A percentile compares a stretch with the other conserved stretches of the same genome.
phyloP scores from a whole-genome alignment of 2,888 invertebrate species.

The Parthenolecanium corni region DNA sequence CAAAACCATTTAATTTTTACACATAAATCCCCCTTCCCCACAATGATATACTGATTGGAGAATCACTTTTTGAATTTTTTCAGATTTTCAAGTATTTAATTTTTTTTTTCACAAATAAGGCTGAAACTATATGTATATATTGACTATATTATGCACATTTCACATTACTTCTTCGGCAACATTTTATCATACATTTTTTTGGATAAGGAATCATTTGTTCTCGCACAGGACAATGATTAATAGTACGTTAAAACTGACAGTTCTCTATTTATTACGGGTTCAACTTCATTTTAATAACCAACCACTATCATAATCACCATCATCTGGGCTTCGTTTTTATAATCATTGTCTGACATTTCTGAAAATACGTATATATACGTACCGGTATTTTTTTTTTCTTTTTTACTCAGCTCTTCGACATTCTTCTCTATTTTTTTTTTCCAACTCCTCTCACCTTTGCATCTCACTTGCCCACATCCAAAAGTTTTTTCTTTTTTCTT shows the following conservation, averaged over 20 bases:
- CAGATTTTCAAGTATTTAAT: too few relatives aligned
- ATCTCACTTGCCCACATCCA: too few relatives aligned
- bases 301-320: conserved; percentile 29
- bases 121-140: too few relatives aligned
- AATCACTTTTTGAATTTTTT: too few relatives aligned
- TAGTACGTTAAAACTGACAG: conserved; percentile 28
- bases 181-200: neutral
- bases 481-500: too few relatives aligned
- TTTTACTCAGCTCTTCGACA: neutral
- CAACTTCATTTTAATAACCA: conserved; percentile 29
- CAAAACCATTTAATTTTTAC: too few relatives aligned
- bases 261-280: conserved; percentile 27
- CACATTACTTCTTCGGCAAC: too few relatives aligned
- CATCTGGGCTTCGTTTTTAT: conserved; percentile 26
- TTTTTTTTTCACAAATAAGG: too few relatives aligned
- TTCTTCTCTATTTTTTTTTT: neutral
- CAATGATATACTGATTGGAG: too few relatives aligned
- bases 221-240: conserved; percentile 27
- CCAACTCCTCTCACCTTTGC: neutral
- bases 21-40: too few relatives aligned
- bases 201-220: conserved; percentile 22
- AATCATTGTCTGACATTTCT: conserved; percentile 29
- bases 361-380: conserved; percentile 20
- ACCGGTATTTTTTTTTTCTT: conserved; percentile 19
- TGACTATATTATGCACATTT: too few relatives aligned